Base-by-base conservation (phyloP, 2,113 vertebrate species). In the Fregata magnificens region DNA sequence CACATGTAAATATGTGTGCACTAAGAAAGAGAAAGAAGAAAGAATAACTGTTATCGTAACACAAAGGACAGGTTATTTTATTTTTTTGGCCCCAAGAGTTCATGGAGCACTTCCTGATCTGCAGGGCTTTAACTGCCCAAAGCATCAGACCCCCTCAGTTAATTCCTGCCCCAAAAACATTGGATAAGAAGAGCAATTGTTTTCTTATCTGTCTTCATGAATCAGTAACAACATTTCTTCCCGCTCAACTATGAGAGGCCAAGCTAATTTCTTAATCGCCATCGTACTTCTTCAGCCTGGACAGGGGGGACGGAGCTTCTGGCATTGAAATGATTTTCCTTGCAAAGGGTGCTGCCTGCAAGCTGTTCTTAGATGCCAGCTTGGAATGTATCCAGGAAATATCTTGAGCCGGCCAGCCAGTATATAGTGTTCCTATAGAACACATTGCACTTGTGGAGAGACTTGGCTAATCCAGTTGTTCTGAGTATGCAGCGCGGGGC, bases 391-490 rank as follows among this genome's bases (percentile, higher is more conserved):
- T 17, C 77, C 61, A 66, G 70, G 31, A 10, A 10, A 36, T 10
- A 74, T 40, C 38, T 44, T 21, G 31, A 56, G 42, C 62, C 70
- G 69, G n/a, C 24, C 45, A 19, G 26, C 8, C 45, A 3, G 7
- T 1, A 9, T 25, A 2, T 7, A 4, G 13, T 8, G 50, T 78
- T 50, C 40, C 4, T 34, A 4, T 1, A 29, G 56, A 58, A 36
- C 36, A 28, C 44, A 3, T 17, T 4, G 38, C 5, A 11, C 16
- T 88, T 17, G 32, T 4, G 50, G 65, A 45, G 50, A 19, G 18
- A 22, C 14, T 25, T 56, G 36, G 45, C 72, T 69, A 4, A 36
- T 80, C 26, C 9, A 6, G 0, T 32, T 34, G 42, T 34, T 17
- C 25, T 5, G 47, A 74, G 61, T 7, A 5, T 3, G 21, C 31